Percentiles rank a stretch among this genome's conserved stretches.
Evolutionary conservation across 2,888 invertebrate species (phyloP).

Genomic region (Clunio marinus): DNA sequence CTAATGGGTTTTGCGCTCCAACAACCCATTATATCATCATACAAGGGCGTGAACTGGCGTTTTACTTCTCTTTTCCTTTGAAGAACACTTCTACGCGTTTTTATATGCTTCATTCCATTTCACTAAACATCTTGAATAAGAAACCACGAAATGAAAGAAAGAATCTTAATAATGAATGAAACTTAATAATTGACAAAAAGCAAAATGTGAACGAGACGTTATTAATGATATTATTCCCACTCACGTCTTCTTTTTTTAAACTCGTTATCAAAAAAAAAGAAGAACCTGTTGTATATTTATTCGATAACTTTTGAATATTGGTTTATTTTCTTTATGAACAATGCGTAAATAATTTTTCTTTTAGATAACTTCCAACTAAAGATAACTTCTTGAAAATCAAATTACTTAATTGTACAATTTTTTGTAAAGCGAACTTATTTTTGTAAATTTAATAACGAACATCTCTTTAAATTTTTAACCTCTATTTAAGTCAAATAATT

Average conservation of each 20-base stretch:
- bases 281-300: conserved; percentile 22
- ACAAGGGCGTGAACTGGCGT: conserved; percentile 20
- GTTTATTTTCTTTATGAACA: too few species aligned
- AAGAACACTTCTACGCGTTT: conserved; percentile 15
- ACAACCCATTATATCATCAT: conserved; percentile 36
- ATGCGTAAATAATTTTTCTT: background rate
- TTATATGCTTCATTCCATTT: conserved; percentile 32
- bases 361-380: too few species aligned
- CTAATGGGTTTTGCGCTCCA: conserved; percentile 29
- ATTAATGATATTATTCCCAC: conserved; percentile 37
- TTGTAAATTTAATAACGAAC: too few species aligned
- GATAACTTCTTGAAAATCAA: too few species aligned
- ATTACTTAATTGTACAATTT: too few species aligned
- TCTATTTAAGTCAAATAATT: too few species aligned
- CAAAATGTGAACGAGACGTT: conserved; percentile 38
- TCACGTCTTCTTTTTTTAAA: background rate
- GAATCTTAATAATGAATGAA: too few species aligned
- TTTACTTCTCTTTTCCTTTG: background rate
- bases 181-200: conserved; percentile 34
- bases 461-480: too few species aligned
- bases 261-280: background rate
- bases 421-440: too few species aligned
- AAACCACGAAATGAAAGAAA: conserved; percentile 14
- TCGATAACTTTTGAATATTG: background rate
- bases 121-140: conserved; percentile 33